Base-by-base conservation (phyloP, 2,113 vertebrate species). In the Dendropsophus ebraccatus region DNA sequence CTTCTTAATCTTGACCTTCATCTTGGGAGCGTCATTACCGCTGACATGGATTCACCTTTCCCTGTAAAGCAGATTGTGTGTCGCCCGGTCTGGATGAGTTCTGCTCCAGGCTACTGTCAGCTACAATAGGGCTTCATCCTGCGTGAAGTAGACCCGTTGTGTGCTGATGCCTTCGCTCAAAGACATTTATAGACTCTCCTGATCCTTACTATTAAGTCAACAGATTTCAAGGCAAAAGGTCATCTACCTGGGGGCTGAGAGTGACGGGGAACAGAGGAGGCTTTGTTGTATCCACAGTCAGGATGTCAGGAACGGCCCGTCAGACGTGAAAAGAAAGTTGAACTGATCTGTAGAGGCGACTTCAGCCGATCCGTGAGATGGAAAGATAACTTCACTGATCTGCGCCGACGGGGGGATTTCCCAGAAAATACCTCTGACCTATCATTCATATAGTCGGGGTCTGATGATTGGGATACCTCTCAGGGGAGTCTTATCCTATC, bases 41-140 rank as follows among this genome's bases (percentile, higher is more conserved):
- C 13, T 81, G 78, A 81, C 78, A 81, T 47, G 4, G 52, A 37
- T 37, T 81, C 78, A 62, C 78, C 78, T 81, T 81, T 81, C 78
- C 37, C 35, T 25, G 58, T 81, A 14, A 37, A 13, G 17, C 25
- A 37, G 32, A 81, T 81, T 65, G 35, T 47, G 16, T 80, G 32
- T 62, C 56, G 10, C 32, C 23, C 21, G 12, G 25, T 19, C 41
- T 17, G 52, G 50, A 45, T 35, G 23, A 37, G 30, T 58, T 45
- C 54, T 60, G 21, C 78, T 81, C 56, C 78, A 30, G 78, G 78
- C 78, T 10, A 65, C 58, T 81, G 78, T 81, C 78, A 47, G 45
- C 78, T 28, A 81, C 58, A 81, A 62, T 41, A 47, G n/a, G 56
- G 23, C 25, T 28, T 41, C 35, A 21, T 30, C 58, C 23, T 13